A percentile compares a stretch with the other conserved stretches of the same genome.
These are phyloP conservation scores for Drosophila greeni DNA, from an alignment of 2,888 invertebrate species.

Conservation along the genomic window DNA sequence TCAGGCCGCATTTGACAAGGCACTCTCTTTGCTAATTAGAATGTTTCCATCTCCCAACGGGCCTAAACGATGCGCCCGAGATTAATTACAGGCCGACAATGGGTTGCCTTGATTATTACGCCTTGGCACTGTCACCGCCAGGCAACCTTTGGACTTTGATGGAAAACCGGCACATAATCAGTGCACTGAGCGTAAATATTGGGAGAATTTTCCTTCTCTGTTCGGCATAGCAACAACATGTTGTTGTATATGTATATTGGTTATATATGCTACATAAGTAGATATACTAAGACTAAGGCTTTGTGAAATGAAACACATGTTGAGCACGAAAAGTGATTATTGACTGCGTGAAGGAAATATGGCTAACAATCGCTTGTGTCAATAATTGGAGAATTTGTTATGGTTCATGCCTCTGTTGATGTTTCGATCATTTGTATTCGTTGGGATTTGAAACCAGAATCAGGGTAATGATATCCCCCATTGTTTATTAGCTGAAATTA, in stretches of 20 bases:
- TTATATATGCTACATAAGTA: neutral
- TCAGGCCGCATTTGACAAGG: slow-evolving; percentile 1
- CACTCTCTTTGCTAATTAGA: slow-evolving; percentile 19
- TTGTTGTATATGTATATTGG: neutral
- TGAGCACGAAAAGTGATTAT: neutral
- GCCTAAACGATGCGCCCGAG: neutral
- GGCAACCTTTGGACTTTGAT: slow-evolving; percentile 29
- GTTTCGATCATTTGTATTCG: neutral
- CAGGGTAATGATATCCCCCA: neutral
- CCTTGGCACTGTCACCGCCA: slow-evolving; percentile 13
- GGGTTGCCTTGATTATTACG: slow-evolving; percentile 16
- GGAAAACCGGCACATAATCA: slow-evolving; percentile 18
- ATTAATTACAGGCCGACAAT: slow-evolving; percentile 19
- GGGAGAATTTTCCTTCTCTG: neutral
- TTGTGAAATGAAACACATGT: slow-evolving; percentile 2
- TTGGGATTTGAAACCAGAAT: slow-evolving; percentile 1
- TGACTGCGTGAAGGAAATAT: slow-evolving; percentile 6
- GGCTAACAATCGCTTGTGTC: slow-evolving; percentile 2
- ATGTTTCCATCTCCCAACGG: slow-evolving; percentile 17
- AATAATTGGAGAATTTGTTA: slow-evolving; percentile 4
- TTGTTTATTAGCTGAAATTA: slow-evolving; percentile 5
- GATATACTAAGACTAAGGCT: neutral
- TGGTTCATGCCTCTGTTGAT: slow-evolving; percentile 1
- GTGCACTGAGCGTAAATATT: slow-evolving; percentile 6
- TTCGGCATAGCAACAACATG: slow-evolving; percentile 15